Percentiles rank a stretch among this genome's conserved stretches.
These are phyloP conservation scores for Harpalus rufipes DNA, from an alignment of 2,888 invertebrate species.

Conservation along the genomic window DNA sequence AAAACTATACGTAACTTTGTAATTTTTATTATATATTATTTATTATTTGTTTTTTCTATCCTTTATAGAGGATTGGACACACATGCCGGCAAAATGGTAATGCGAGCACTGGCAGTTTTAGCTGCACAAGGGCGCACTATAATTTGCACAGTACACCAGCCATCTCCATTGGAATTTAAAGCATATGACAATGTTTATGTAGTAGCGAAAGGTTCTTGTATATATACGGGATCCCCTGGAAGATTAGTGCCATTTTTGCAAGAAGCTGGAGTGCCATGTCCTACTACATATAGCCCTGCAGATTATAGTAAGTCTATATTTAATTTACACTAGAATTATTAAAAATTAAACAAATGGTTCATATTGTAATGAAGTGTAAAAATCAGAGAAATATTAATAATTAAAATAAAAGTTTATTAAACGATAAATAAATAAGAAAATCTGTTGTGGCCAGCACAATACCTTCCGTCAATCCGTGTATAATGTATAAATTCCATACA, in stretches of 20 bases:
- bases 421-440: too few relatives aligned
- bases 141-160: constrained; percentile 90
- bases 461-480: too few relatives aligned
- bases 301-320: constrained; percentile 81
- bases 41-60: neutral
- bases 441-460: too few relatives aligned
- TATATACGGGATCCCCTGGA: constrained; percentile 84
- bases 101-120: constrained; percentile 83
- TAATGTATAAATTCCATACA: too few relatives aligned
- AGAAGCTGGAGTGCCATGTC: constrained; percentile 83
- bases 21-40: too few relatives aligned
- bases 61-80: constrained; percentile 85
- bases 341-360: too few relatives aligned
- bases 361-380: too few relatives aligned
- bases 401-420: too few relatives aligned
- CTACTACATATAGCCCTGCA: constrained; percentile 88
- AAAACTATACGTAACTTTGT: too few relatives aligned
- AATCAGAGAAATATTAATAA: too few relatives aligned
- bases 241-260: constrained; percentile 85
- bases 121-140: constrained; percentile 87
- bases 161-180: constrained; percentile 87
- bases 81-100: constrained; percentile 85
- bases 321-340: too few relatives aligned
- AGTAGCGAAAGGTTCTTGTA: constrained; percentile 82
- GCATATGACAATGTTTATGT: constrained; percentile 83